These are phyloP conservation scores for Adelphocoris suturalis DNA, from an alignment of 2,888 invertebrate genomes.

Conservation along the genomic window DNA sequence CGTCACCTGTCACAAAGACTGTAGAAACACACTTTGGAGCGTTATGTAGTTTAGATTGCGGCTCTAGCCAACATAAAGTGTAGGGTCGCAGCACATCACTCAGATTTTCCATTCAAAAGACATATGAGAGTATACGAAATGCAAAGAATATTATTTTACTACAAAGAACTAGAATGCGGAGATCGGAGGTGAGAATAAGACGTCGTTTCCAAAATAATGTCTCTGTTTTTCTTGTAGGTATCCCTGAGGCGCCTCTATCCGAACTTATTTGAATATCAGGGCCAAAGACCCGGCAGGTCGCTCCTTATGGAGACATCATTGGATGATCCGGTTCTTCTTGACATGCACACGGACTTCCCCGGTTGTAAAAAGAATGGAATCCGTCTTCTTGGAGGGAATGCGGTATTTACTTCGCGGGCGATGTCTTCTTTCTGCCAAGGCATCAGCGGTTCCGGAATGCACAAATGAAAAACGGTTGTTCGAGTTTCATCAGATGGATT, in stretches of 20 bases:
- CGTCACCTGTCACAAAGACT: no score
- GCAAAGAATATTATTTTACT: no score
- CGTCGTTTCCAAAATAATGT: not conserved
- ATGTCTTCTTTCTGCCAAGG: not conserved
- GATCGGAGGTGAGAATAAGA: not conserved
- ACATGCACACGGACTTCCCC: constrained; percentile 17
- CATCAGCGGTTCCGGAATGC: no score
- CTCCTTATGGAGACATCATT: not conserved
- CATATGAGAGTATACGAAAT: no score
- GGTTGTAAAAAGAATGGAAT: not conserved
- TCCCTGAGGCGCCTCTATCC: not conserved
- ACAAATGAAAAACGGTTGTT: no score
- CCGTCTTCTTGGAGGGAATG: not conserved
- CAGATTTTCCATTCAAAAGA: no score
- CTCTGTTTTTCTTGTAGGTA: not conserved
- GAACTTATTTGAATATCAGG: constrained; percentile 22
- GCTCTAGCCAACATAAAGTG: no score
- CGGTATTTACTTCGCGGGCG: not conserved
- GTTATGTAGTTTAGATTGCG: no score
- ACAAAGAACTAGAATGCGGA: not conserved
- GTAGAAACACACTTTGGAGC: no score
- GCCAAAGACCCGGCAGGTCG: not conserved
- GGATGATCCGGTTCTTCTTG: constrained; percentile 38
- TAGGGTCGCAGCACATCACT: no score
- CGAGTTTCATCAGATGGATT: no score